Conservation (phyloP, 2,797 vertebrate species). For the Euthynnus affinis region DNA sequence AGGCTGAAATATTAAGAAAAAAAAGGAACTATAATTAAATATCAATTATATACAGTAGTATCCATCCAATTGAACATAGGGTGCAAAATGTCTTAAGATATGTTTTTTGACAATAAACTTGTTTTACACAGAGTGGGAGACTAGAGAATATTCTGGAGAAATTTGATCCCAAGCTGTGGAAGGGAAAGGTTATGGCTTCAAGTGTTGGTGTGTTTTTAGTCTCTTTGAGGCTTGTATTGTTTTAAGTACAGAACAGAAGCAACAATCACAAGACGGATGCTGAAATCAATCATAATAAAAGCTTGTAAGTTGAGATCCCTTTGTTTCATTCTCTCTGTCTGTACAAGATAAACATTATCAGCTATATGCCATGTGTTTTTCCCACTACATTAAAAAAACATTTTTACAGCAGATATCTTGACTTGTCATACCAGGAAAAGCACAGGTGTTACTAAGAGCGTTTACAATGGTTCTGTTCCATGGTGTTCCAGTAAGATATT, state of each 20-base stretch:
- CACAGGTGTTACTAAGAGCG: too few relatives aligned
- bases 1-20: too few relatives aligned
- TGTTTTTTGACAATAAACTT: background rate
- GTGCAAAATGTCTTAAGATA: background rate
- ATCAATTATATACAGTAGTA: background rate
- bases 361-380: background rate
- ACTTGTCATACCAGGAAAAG: too few relatives aligned
- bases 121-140: background rate
- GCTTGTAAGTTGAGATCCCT: background rate
- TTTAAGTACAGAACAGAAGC: background rate
- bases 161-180: background rate
- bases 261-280: background rate
- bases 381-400: too few relatives aligned
- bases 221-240: background rate
- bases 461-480: too few relatives aligned
- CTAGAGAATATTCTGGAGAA: background rate
- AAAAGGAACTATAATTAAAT: background rate
- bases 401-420: too few relatives aligned
- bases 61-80: background rate
- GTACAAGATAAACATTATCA: background rate
- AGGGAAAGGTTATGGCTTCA: too few relatives aligned
- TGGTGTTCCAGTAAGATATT: too few relatives aligned
- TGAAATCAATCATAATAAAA: background rate
- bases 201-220: background rate
- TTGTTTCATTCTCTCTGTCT: background rate